A percentile compares a stretch with the other conserved stretches of the same genome.
These are phyloP conservation scores for Pampusana beccarii DNA, from an alignment of 2,113 vertebrate genomes.

Conservation along the genomic window DNA sequence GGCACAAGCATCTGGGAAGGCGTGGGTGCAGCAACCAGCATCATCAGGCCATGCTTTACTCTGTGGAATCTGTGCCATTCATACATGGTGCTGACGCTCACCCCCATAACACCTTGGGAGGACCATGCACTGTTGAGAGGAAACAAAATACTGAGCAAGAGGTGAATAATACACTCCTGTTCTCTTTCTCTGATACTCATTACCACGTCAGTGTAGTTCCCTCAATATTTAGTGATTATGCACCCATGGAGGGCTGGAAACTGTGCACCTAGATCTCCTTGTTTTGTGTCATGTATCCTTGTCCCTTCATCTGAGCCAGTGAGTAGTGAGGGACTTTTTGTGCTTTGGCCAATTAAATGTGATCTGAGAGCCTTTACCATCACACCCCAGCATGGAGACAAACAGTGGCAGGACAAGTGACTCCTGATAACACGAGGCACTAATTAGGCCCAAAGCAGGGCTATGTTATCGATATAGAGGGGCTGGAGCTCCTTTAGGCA, in stretches of 20 bases:
- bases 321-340: background rate
- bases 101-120: rapidly evolving
- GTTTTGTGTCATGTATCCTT: background rate
- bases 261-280: background rate
- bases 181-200: background rate
- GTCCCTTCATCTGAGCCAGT: background rate
- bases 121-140: rapidly evolving
- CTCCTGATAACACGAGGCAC: background rate
- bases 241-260: background rate
- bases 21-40: background rate
- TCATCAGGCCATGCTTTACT: background rate
- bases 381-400: background rate
- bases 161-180: background rate
- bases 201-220: background rate
- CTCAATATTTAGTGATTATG: background rate
- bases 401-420: background rate
- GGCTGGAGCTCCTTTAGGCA: background rate
- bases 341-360: background rate
- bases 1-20: rapidly evolving
- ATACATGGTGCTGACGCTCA: background rate
- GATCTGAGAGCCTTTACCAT: background rate
- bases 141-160: background rate
- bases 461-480: background rate
- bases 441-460: background rate
- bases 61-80: background rate